These are phyloP conservation scores for Chitala chitala DNA, from an alignment of 2,113 vertebrate species.

Conservation along the genomic window DNA sequence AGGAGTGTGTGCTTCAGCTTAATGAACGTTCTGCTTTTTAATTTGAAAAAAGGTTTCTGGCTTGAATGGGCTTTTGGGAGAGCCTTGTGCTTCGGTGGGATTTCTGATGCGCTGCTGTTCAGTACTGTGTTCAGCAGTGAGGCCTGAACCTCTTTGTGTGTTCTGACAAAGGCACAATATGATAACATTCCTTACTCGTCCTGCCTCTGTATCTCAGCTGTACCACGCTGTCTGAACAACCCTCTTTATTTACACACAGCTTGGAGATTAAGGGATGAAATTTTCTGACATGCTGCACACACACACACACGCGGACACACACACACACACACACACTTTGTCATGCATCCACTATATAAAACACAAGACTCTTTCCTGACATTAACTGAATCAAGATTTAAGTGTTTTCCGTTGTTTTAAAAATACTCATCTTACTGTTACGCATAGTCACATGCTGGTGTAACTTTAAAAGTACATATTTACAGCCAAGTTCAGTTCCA, in stretches of 20 bases:
- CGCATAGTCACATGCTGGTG: too few species aligned
- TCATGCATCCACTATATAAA: too few species aligned
- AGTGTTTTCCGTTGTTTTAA: too few species aligned
- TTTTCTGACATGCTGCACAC: background rate
- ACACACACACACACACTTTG: background rate
- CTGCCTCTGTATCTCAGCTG: background rate
- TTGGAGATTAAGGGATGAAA: conserved; percentile 12
- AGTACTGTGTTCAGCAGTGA: conserved; percentile 10
- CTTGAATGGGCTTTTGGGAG: too few species aligned
- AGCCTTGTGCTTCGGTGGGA: too few species aligned
- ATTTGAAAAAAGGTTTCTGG: background rate
- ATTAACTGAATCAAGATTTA: too few species aligned
- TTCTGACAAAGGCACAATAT: conserved; percentile 15
- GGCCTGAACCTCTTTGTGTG: conserved; percentile 12
- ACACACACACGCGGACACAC: background rate
- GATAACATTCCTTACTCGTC: conserved; percentile 6
- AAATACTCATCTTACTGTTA: too few species aligned
- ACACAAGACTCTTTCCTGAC: too few species aligned
- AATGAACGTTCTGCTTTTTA: conserved; percentile 17
- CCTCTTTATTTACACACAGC: conserved; percentile 13
- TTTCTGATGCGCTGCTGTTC: too few species aligned
- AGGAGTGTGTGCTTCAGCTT: background rate
- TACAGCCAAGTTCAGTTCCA: too few species aligned
- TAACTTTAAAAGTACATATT: too few species aligned
- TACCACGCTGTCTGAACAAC: background rate